A percentile compares a stretch with the other conserved stretches of the same genome.
Conservation (phyloP, 2,113 vertebrate species). For the Microcebus jonahi region DNA sequence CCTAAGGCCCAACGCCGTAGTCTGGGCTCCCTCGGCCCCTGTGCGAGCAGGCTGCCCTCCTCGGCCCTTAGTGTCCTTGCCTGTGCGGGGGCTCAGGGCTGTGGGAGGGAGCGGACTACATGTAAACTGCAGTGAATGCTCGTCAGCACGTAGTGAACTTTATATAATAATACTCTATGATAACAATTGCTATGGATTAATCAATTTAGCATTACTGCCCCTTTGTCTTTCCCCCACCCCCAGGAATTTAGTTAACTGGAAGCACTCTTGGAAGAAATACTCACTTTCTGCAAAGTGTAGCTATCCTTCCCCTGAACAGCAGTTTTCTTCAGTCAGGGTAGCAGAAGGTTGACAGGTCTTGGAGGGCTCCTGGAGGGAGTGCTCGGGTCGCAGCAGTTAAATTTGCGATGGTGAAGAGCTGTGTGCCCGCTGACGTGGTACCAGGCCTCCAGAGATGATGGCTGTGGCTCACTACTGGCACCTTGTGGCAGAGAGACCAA, state of each 20-base stretch:
- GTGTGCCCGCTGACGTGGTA: rapidly evolving
- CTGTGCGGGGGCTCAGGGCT: background rate
- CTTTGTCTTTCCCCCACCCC: too few species aligned
- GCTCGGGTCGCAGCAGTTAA: background rate
- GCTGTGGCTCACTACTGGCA: background rate
- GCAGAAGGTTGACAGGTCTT: background rate
- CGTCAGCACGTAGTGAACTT: background rate
- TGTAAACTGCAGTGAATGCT: background rate
- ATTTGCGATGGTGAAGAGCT: background rate
- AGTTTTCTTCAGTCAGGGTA: background rate
- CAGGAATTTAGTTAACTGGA: background rate
- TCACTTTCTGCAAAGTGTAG: background rate
- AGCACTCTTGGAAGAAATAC: background rate
- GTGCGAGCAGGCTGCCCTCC: background rate
- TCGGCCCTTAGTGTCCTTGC: background rate
- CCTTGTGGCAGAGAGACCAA: background rate
- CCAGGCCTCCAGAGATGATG: rapidly evolving
- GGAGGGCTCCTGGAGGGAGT: background rate
- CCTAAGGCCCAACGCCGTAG: rapidly evolving
- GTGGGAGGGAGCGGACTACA: background rate
- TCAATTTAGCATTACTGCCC: background rate
- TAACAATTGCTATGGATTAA: background rate
- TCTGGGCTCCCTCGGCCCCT: background rate
- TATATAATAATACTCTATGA: background rate
- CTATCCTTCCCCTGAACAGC: background rate